phyloP scores from a whole-genome alignment of 1,140 invertebrate genomes.

The Cryptotermes secundus region DNA sequence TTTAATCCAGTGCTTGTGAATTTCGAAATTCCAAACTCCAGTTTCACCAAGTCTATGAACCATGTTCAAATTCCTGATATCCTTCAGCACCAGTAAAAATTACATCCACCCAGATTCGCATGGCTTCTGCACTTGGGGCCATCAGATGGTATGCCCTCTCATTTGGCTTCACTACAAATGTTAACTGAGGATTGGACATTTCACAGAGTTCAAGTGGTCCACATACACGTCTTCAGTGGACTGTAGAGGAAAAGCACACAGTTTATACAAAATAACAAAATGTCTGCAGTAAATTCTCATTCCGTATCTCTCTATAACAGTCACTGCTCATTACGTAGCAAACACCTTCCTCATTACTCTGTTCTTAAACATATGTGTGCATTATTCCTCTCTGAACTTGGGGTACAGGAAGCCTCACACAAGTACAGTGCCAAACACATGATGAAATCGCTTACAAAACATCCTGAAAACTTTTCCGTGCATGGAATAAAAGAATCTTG shows the following conservation, averaged over 20 bases:
- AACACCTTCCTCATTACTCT: too few species aligned
- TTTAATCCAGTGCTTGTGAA: not conserved
- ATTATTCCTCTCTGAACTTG: too few species aligned
- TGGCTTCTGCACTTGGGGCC: conserved; percentile 90
- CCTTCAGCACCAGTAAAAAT: conserved; percentile 87
- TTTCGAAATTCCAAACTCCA: not conserved
- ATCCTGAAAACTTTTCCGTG: too few species aligned
- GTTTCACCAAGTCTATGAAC: conserved; percentile 37
- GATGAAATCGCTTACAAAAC: too few species aligned
- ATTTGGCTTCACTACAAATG: conserved; percentile 95
- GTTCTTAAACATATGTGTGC: too few species aligned
- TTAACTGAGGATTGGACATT: conserved; percentile 85
- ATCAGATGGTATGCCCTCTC: conserved; percentile 88
- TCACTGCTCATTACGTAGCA: too few species aligned
- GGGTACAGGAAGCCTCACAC: too few species aligned
- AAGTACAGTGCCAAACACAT: too few species aligned
- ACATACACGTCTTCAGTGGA: conserved; percentile 96
- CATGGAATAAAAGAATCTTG: too few species aligned
- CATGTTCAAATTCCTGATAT: conserved; percentile 70
- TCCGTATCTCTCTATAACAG: too few species aligned
- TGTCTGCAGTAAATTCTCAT: too few species aligned
- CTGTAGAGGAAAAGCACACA: conserved; percentile 51
- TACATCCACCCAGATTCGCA: conserved; percentile 97
- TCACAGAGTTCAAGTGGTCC: conserved; percentile 89
- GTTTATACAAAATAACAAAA: too few species aligned